Conservation (phyloP, 2,888 invertebrate genomes). For the Eristalis arbustorum region DNA sequence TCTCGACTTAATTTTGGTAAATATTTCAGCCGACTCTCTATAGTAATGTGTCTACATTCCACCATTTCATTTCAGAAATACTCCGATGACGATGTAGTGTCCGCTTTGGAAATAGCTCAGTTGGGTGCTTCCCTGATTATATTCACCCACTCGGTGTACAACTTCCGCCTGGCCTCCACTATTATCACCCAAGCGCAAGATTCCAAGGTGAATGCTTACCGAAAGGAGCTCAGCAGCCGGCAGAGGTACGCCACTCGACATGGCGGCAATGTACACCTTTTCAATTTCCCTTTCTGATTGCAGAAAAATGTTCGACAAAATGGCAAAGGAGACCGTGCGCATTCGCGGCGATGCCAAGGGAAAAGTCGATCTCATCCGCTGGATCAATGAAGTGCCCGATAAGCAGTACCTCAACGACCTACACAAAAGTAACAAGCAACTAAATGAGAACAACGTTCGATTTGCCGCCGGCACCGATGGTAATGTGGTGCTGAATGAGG, state of each 20-base stretch:
- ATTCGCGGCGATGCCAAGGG: constrained; percentile 72
- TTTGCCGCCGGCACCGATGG: constrained; percentile 74
- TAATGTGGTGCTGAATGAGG: constrained; percentile 75
- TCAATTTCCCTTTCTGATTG: background rate
- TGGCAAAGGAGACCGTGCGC: constrained; percentile 75
- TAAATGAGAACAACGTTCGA: constrained; percentile 74
- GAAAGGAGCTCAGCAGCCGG: constrained; percentile 74
- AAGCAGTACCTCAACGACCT: constrained; percentile 77
- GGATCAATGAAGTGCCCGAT: constrained; percentile 76
- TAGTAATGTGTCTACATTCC: no score
- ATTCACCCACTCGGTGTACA: constrained; percentile 77
- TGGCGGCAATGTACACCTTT: background rate
- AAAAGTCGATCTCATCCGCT: constrained; percentile 76
- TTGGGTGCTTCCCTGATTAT: constrained; percentile 76
- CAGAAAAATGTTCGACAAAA: constrained; percentile 76
- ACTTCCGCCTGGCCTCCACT: constrained; percentile 76
- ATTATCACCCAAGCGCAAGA: constrained; percentile 74
- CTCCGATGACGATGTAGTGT: constrained; percentile 75
- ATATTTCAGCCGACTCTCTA: background rate
- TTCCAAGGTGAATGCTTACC: constrained; percentile 72
- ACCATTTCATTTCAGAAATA: constrained; percentile 72
- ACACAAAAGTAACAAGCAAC: constrained; percentile 73
- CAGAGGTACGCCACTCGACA: constrained; percentile 73
- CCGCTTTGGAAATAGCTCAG: constrained; percentile 74
- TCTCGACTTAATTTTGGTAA: constrained; percentile 76